Base-by-base conservation (phyloP, 1,140 invertebrate species). In the Eriosoma lanigerum region DNA sequence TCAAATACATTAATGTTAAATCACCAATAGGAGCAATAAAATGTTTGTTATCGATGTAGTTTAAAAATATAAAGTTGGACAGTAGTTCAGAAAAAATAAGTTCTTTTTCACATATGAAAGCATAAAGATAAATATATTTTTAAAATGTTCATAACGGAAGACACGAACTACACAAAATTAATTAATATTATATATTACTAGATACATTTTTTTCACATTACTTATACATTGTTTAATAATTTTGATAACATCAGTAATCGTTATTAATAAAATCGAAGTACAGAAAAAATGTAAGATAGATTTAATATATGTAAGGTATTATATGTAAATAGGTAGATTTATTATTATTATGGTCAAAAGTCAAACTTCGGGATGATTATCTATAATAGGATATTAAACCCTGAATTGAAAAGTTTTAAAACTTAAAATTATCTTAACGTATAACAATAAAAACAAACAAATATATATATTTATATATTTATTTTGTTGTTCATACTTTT, bases 1-100 rank as follows among this genome's bases (percentile, higher is more conserved):
- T n/a, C n/a, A n/a, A n/a, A n/a, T n/a, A n/a, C n/a, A n/a, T n/a
- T n/a, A n/a, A n/a, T n/a, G n/a, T n/a, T n/a, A n/a, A n/a, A n/a
- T n/a, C n/a, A n/a, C n/a, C n/a, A n/a, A n/a, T n/a, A n/a, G n/a
- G n/a, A n/a, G n/a, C n/a, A n/a, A n/a, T n/a, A n/a, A n/a, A n/a
- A n/a, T n/a, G n/a, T n/a, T n/a, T n/a, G n/a, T n/a, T n/a, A n/a
- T n/a, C n/a, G n/a, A n/a, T n/a, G n/a, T n/a, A n/a, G n/a, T n/a
- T n/a, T n/a, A n/a, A n/a, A n/a, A 38, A 38, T 38, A 8, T 4
- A 38, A 38, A 4, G 32, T 38, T 4, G 32, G 10, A 15, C 64
- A 66, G 32, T 66, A 66, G 38, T 46, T 44, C 64, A 66, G 64
- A 24, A 44, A 46, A 46, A 21, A 66, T 12, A 66, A 62, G 29